Evolutionary conservation across 2,113 vertebrate genomes (phyloP), one percentile per base, ranked within the genome.

Genomic region (Dissostichus mawsoni): DNA sequence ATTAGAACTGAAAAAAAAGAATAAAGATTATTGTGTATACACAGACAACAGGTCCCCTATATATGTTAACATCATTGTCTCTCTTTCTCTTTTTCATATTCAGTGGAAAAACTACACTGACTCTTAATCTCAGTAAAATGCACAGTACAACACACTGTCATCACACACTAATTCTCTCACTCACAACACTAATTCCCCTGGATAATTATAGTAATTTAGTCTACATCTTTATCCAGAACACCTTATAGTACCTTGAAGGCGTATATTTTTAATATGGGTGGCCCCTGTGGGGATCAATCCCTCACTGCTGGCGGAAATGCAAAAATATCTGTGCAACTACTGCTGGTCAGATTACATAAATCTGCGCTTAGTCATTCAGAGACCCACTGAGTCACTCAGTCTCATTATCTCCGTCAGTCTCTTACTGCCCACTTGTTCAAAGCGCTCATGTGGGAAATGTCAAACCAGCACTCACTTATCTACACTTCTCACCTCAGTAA

Each of bases 171-270:
- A 91, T 90, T 91, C 81, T 81, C 84, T 78, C 65, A 74, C 89
- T 89, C 88, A 80, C 81, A 87, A 81, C 76, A 81, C 89, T 88
- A 89, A 93, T 91, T 88, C 90, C 73, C 36, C 85, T 64, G 57
- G 56, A 89, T 92, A 92, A 93, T 93, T 89, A 92, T 82, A 89
- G 88, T 92, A 12, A 92, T 91, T 91, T 71, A 51, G 81, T 5
- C 29, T 66, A 80, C 70, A 81, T 78, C 79, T 85, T 91, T 78
- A 90, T 91, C 87, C 83, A 65, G 53, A 74, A 74, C 78, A 87
- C 84, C 90, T 90, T 68, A 73, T 63, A 74, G 57, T 59, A 74
- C 82, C 85, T 88, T 72, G 12, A 74, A 86, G 85, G 85, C 17
- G 25, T 82, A 45, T 53, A 68, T 83, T 84, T 78, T 83, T 88